Base-by-base conservation (phyloP, 2,888 invertebrate species). In the Agrochola litura region DNA sequence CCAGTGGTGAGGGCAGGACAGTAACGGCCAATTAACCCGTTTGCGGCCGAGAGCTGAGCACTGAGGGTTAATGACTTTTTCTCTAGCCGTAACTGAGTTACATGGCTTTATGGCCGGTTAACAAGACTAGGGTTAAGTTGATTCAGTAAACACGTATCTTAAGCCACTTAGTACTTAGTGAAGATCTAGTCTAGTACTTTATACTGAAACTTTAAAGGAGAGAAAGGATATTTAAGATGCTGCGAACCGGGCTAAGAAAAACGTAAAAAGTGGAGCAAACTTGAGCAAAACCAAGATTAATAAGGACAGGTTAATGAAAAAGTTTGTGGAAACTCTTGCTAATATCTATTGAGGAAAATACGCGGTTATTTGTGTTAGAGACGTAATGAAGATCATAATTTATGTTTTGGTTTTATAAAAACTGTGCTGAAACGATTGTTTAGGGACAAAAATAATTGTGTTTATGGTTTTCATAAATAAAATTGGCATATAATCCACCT, bases 61-160 rank as follows among this genome's bases (percentile, higher is more conserved):
- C 80, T 70, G 52, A 64, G 77, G 76, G 76, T 74, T 87, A 87
- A 88, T 87, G 77, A 86, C 87, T 88, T 87, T 84, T 86, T 85
- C 83, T 84, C 67, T 30, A 52, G 60, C 75, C 64, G 66, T 82
- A 79, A 85, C 79, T 75, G 77, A 83, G 79, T 77, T 77, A 82
- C 89, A 83, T n/a, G 63, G 68, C 71, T 76, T 79, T 79, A 82
- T 70, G 30, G 56, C 58, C 43, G 43, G 81, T 73, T 84, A 77
- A 87, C 81, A 77, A 75, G 66, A 37, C 60, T 41, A 61, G 71
- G 67, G 79, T 79, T 86, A 72, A 83, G 75, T 76, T 78, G 49
- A 85, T 75, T 71, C 63, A 69, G 73, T 84, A 74, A 82, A 87
- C 76, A 80, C 41, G 66, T 68, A 63, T 65, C 63, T 76, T 73